These are phyloP conservation scores for Platypus cylindrus DNA, from an alignment of 2,888 invertebrate genomes.

Conservation along the genomic window DNA sequence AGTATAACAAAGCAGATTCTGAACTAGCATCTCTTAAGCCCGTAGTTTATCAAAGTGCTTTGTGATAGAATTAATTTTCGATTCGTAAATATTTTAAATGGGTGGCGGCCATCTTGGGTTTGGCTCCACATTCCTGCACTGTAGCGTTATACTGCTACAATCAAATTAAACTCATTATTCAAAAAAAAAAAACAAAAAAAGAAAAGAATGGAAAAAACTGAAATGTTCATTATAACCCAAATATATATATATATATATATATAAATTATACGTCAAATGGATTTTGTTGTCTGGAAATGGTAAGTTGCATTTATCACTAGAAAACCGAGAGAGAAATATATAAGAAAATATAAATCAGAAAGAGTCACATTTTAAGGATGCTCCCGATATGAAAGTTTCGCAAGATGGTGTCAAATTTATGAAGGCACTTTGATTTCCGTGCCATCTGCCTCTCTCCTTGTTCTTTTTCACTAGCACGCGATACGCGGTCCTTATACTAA, in stretches of 20 bases:
- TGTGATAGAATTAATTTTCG: too few species aligned
- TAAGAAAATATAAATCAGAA: slow-evolving; percentile 23
- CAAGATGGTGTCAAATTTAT: slow-evolving; percentile 31
- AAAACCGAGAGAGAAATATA: slow-evolving; percentile 12
- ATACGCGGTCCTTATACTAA: neutral
- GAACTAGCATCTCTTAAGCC: too few species aligned
- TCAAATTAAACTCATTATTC: neutral
- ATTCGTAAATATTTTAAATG: too few species aligned
- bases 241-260: slow-evolving; percentile 8
- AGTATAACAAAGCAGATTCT: too few species aligned
- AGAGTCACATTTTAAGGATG: slow-evolving; percentile 23
- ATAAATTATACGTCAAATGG: slow-evolving; percentile 9
- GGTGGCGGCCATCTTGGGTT: too few species aligned
- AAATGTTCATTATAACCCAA: too few species aligned
- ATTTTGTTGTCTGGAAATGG: slow-evolving; percentile 11
- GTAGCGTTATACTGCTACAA: neutral
- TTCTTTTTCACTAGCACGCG: too few species aligned
- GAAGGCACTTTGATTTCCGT: slow-evolving; percentile 25
- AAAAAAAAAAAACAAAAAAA: neutral
- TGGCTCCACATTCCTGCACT: too few species aligned
- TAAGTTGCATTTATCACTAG: slow-evolving; percentile 15
- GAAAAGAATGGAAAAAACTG: neutral
- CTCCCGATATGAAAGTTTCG: slow-evolving; percentile 29
- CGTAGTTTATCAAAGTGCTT: too few species aligned
- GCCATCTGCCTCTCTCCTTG: slow-evolving; percentile 26